Percentiles rank a stretch among this genome's conserved stretches.
Evolutionary conservation across 2,797 vertebrate species (phyloP).

Genomic region (Chelidonichthys spinosus): DNA sequence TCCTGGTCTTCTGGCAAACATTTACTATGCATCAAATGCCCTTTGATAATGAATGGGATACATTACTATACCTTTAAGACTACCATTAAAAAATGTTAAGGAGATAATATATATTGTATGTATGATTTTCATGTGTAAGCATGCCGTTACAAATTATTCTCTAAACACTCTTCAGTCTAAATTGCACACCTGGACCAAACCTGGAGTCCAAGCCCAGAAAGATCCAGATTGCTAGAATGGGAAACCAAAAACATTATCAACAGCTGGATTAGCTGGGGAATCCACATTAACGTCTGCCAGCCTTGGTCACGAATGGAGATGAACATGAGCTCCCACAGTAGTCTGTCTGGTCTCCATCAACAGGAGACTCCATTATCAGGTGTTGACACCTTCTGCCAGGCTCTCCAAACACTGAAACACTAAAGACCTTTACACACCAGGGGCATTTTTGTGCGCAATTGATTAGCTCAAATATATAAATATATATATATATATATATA

Average conservation of each 20-base stretch:
- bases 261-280: conserved; percentile 66
- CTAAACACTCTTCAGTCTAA: conserved; percentile 35
- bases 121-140: neutral
- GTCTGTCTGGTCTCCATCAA: conserved; percentile 53
- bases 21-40: conserved; percentile 29
- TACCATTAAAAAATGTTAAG: neutral
- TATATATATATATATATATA: too few relatives aligned
- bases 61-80: neutral
- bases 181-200: conserved; percentile 52
- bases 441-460: neutral
- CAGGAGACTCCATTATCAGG: conserved; percentile 24
- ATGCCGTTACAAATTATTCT: conserved; percentile 27
- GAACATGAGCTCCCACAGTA: conserved; percentile 51
- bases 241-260: conserved; percentile 54
- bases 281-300: conserved; percentile 53
- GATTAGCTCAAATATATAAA: neutral
- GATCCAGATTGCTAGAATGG: conserved; percentile 46
- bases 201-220: conserved; percentile 40
- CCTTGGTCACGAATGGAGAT: conserved; percentile 51
- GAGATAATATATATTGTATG: neutral
- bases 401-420: conserved; percentile 12
- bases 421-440: neutral
- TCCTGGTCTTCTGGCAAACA: conserved; percentile 11
- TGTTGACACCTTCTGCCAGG: conserved; percentile 25
- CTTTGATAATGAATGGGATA: conserved; percentile 25